Conservation (phyloP, 2,888 invertebrate species). For the Conops quadrifasciatus region DNA sequence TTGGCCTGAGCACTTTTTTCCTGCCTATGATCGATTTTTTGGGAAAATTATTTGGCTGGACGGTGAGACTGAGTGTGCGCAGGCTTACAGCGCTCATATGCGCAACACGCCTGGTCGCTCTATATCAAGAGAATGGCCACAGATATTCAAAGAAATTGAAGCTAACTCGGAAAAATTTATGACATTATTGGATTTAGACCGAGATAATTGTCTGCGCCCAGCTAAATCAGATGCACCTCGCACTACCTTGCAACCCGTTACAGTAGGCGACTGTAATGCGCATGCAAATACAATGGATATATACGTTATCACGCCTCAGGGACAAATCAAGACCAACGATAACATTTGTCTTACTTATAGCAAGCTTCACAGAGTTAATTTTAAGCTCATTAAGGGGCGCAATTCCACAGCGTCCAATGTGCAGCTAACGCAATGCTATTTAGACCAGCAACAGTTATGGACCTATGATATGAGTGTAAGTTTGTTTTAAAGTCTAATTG, state of each 20-base stretch:
- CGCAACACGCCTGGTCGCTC: conserved; percentile 55
- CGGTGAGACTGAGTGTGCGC: conserved; percentile 55
- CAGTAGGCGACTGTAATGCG: conserved; percentile 58
- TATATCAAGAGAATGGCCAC: conserved; percentile 55
- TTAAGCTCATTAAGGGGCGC: conserved; percentile 53
- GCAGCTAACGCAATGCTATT: conserved; percentile 57
- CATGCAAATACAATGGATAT: conserved; percentile 68
- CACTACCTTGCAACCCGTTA: conserved; percentile 51
- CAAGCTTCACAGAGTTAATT: conserved; percentile 49
- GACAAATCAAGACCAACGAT: conserved; percentile 86
- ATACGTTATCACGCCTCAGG: conserved; percentile 74
- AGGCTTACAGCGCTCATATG: conserved; percentile 55
- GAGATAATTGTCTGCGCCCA: conserved; percentile 59
- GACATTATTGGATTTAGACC: conserved; percentile 54
- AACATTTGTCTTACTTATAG: conserved; percentile 84
- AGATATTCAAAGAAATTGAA: conserved; percentile 55
- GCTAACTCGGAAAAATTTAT: conserved; percentile 52
- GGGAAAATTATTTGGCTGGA: conserved; percentile 76
- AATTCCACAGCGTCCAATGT: conserved; percentile 57
- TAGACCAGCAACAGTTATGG: conserved; percentile 59
- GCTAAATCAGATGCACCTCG: conserved; percentile 51
- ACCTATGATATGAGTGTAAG: conserved; percentile 62
- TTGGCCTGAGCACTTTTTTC: conserved; percentile 97
- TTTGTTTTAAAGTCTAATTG: conserved; percentile 14
- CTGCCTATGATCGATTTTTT: conserved; percentile 85